Evolutionary conservation across 2,888 invertebrate species (phyloP).

Genomic region (Stenurella melanura): DNA sequence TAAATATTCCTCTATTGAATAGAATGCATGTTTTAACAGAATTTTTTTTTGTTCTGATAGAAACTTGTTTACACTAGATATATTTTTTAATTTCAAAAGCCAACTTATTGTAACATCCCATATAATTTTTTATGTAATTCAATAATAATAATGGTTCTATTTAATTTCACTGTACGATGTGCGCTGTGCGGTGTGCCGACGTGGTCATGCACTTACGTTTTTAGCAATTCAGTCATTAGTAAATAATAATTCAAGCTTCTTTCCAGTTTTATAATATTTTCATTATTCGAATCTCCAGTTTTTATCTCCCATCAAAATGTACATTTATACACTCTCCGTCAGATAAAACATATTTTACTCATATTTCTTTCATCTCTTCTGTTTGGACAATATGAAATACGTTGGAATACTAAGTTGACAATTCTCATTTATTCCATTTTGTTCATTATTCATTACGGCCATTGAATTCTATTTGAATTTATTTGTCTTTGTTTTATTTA

Average conservation of each 20-base stretch:
- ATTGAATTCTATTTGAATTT: constrained; percentile 18
- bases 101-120: no score
- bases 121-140: no score
- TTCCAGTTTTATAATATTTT: background rate
- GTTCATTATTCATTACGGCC: constrained; percentile 28
- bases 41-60: no score
- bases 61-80: no score
- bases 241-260: background rate
- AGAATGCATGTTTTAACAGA: no score
- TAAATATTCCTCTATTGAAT: no score
- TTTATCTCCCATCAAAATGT: background rate
- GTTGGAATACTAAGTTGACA: constrained; percentile 16
- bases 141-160: no score
- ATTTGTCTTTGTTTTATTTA: constrained; percentile 13
- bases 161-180: no score
- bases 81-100: no score
- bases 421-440: constrained; percentile 25
- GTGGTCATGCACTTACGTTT: no score
- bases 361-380: constrained; percentile 7
- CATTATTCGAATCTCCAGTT: constrained; percentile 2
- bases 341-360: constrained; percentile 22
- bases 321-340: background rate
- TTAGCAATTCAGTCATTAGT: background rate
- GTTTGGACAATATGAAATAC: constrained; percentile 16
- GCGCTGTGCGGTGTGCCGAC: no score